Conservation (phyloP, 1,140 invertebrate genomes). For the Drosophila albomicans region DNA sequence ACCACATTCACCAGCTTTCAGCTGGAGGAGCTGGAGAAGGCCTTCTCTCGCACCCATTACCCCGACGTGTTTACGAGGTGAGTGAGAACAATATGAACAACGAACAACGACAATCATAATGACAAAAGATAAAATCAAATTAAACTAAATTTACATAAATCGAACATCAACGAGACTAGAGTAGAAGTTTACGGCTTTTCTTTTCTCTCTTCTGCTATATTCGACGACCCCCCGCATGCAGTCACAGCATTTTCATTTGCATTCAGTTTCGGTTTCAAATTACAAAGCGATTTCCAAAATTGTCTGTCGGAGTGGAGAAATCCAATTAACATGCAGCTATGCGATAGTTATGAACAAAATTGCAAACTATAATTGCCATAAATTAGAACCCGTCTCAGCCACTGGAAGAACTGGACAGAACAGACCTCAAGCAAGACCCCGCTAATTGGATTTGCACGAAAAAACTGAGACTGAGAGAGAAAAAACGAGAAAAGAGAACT, state of each 20-base stretch:
- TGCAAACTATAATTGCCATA: constrained; percentile 69
- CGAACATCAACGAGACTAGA: constrained; percentile 40
- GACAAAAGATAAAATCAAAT: constrained; percentile 37
- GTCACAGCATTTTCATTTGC: constrained; percentile 59
- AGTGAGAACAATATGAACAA: constrained; percentile 66
- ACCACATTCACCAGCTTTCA: constrained; percentile 98
- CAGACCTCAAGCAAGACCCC: not conserved
- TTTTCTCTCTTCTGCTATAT: constrained; percentile 5
- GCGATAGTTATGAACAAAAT: constrained; percentile 43
- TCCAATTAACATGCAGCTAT: constrained; percentile 71
- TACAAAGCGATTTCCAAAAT: constrained; percentile 5
- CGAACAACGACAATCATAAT: not conserved
- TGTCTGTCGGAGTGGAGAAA: constrained; percentile 31
- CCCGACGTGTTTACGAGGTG: constrained; percentile 99
- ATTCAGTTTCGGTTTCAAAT: constrained; percentile 33
- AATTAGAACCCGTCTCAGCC: constrained; percentile 61
- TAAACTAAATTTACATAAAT: constrained; percentile 67
- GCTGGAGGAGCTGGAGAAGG: constrained; percentile 98
- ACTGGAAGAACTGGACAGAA: constrained; percentile 16
- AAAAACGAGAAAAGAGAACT: constrained; percentile 30
- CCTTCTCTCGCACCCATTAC: constrained; percentile 98
- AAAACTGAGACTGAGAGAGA: constrained; percentile 24
- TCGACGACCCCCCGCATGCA: constrained; percentile 46
- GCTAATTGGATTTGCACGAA: constrained; percentile 71
- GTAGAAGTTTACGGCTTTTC: not conserved